Base-by-base conservation (phyloP, 2,888 invertebrate genomes). In the Psylliodes chrysocephalus region DNA sequence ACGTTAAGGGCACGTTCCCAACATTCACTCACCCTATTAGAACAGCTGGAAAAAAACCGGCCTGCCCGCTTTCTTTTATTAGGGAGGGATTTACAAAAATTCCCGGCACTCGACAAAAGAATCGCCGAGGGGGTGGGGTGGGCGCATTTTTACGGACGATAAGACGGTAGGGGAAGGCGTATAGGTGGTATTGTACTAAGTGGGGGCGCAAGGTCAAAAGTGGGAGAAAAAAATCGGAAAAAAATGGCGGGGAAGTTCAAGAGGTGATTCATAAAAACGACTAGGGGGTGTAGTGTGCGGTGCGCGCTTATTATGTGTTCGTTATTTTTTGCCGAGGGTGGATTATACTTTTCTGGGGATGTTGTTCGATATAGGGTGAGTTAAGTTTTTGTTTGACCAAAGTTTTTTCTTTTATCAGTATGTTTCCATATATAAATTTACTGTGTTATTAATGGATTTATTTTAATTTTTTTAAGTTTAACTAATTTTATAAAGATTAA, bases 61-160 rank as follows among this genome's bases (percentile, higher is more conserved):
- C 77, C 74, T 71, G 78, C 75, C 74, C 75, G 76, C 28, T 72
- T 72, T 71, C 71, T 69, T 68, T 74, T 72, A 70, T 71, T 64
- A 68, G 75, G 78, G 78, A 72, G 77, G 78, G 78, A 74, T 74
- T 74, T 75, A 72, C 63, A 74, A 75, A 74, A 76, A 74, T 73
- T 65, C 68, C 56, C 67, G 15, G 64, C 52, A 71, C 73, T 74
- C 75, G 2, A 49, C 28, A 17, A 49, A 28, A 49, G 17, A 28
- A 49, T n/a, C 14, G n/a, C n/a, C 14, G n/a, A 63, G 71, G 69
- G 73, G 73, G 73, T 69, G 69, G 73, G 73, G 73, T 69, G 70
- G 69, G 66, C 59, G 65, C 52, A 71, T 74, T 75, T 76, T 71
- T 73, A 71, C 53, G 56, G 64, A 52, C 70, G 68, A 51, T 71